A percentile compares a stretch with the other conserved stretches of the same genome.
Conservation (phyloP, 2,113 vertebrate species). For the Agelaius tricolor region DNA sequence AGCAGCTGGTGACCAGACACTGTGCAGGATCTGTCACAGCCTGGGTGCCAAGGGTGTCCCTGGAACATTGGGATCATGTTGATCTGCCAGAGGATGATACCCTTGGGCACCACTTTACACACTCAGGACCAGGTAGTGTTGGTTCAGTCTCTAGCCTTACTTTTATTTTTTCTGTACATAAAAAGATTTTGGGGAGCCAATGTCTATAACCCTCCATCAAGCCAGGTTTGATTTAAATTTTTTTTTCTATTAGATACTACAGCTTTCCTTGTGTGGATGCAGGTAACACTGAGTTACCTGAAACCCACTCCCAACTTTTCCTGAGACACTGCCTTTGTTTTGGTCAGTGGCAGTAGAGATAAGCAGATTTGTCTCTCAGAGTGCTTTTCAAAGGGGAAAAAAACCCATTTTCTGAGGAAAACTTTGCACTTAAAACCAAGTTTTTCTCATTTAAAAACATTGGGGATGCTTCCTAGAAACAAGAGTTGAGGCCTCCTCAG, state of each 20-base stretch:
- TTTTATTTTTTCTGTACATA: not conserved
- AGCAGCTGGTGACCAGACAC: not conserved
- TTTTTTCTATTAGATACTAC: not conserved
- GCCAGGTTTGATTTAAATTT: not conserved
- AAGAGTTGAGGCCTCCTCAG: not conserved
- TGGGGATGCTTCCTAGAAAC: not conserved
- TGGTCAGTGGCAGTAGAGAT: not conserved
- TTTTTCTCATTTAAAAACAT: not conserved
- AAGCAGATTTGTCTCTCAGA: not conserved
- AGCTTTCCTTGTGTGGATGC: not conserved
- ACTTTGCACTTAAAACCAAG: not conserved
- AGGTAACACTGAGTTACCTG: not conserved
- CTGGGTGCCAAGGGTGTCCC: constrained; percentile 5
- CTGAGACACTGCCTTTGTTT: not conserved
- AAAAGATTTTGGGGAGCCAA: not conserved
- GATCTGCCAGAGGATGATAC: constrained; percentile 54
- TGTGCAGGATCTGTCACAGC: not conserved
- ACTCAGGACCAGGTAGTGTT: constrained; percentile 29
- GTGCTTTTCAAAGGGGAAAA: not conserved
- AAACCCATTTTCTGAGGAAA: not conserved
- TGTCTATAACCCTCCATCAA: not conserved
- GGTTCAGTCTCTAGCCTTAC: not conserved
- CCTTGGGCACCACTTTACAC: not conserved
- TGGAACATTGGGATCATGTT: constrained; percentile 70
- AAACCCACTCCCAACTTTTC: not conserved